phyloP scores from a whole-genome alignment of 2,113 vertebrate genomes.

The Talpa occidentalis region DNA sequence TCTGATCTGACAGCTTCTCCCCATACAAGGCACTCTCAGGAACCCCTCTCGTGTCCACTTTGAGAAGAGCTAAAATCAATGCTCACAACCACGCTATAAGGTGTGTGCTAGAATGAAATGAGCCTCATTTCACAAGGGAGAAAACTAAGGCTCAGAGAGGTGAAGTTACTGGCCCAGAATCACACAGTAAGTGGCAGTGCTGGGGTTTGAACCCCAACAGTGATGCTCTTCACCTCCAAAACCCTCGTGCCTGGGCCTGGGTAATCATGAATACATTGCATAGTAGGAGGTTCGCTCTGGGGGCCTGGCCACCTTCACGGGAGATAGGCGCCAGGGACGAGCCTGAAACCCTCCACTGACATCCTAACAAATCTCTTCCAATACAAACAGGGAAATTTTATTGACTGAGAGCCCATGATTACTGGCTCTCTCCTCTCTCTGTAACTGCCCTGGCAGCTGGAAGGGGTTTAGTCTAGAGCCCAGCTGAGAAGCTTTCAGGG shows the following conservation, averaged over 20 bases:
- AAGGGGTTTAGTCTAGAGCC: background rate
- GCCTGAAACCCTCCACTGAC: background rate
- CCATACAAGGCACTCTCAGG: background rate
- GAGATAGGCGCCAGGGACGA: background rate
- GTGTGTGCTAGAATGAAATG: background rate
- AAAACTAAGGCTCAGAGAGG: background rate
- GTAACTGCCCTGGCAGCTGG: background rate
- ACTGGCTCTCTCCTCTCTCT: background rate
- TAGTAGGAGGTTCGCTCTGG: too few relatives aligned
- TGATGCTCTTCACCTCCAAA: background rate
- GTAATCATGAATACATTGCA: background rate
- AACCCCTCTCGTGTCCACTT: background rate
- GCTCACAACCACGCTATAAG: background rate
- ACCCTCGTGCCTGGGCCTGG: background rate
- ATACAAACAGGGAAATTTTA: background rate
- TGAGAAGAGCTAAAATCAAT: background rate
- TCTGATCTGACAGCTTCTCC: background rate
- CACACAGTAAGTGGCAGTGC: background rate
- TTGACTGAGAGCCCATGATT: background rate
- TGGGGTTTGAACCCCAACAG: too few relatives aligned
- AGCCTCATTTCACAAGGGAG: background rate
- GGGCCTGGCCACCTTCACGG: background rate
- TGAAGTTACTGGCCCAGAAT: background rate
- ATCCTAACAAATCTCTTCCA: background rate
- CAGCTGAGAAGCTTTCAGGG: background rate